Percentiles rank a stretch among this genome's conserved stretches.
phyloP scores from a whole-genome alignment of 2,888 invertebrate species.

The Nymphalis c-album region DNA sequence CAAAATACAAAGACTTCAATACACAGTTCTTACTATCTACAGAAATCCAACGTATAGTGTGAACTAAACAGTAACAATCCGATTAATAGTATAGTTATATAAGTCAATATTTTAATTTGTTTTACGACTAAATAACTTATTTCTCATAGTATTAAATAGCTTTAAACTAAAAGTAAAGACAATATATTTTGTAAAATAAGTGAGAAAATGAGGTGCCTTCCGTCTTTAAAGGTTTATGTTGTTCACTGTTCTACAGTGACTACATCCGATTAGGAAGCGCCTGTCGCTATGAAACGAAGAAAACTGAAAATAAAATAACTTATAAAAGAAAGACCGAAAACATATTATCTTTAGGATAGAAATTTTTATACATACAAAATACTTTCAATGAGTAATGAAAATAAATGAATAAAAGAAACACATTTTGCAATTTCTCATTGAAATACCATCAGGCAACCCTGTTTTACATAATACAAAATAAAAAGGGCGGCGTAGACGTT shows the following conservation, averaged over 20 bases:
- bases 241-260: background rate
- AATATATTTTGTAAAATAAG: background rate
- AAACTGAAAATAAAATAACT: background rate
- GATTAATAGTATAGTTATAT: too few relatives aligned
- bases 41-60: too few relatives aligned
- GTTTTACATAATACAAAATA: constrained; percentile 61
- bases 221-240: background rate
- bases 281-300: background rate
- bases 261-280: constrained; percentile 7
- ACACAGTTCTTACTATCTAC: too few relatives aligned
- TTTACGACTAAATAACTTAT: too few relatives aligned
- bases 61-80: too few relatives aligned
- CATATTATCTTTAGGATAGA: background rate
- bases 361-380: background rate
- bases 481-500: constrained; percentile 42
- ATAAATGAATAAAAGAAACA: constrained; percentile 6
- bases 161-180: background rate
- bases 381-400: constrained; percentile 2
- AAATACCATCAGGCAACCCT: constrained; percentile 49
- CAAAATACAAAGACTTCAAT: too few relatives aligned
- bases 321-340: background rate
- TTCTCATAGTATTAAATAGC: background rate
- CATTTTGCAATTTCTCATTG: constrained; percentile 19
- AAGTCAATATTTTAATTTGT: too few relatives aligned
- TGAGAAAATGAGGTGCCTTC: background rate